phyloP scores from a whole-genome alignment of 2,888 invertebrate genomes.

The Lamellibrachia satsuma region DNA sequence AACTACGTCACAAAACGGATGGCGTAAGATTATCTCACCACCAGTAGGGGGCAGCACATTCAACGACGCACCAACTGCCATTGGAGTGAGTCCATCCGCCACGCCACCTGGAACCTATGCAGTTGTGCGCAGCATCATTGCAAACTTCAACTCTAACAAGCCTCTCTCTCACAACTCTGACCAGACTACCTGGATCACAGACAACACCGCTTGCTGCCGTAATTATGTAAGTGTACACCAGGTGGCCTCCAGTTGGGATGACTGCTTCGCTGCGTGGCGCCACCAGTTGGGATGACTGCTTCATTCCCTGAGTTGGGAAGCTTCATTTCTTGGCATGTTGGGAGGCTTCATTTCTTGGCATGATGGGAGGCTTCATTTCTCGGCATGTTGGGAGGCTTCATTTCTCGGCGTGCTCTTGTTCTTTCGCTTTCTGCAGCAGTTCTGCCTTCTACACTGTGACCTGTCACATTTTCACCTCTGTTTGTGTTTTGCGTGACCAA shows the following conservation, averaged over 20 bases:
- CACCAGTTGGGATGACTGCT: not conserved
- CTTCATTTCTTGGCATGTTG: not conserved
- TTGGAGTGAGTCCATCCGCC: not conserved
- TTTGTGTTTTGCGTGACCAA: too few species aligned
- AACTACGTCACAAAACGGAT: not conserved
- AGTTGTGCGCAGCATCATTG: not conserved
- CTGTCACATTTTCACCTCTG: too few species aligned
- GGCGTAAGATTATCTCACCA: not conserved
- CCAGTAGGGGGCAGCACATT: not conserved
- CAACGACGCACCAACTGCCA: not conserved
- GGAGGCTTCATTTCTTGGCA: too few species aligned
- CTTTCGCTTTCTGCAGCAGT: too few species aligned
- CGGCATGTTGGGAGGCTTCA: too few species aligned
- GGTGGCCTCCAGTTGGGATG: not conserved
- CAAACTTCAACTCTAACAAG: not conserved
- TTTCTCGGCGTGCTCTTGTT: too few species aligned
- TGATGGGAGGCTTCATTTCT: too few species aligned
- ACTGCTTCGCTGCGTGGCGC: not conserved
- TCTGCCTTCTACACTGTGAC: too few species aligned
- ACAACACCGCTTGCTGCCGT: not conserved
- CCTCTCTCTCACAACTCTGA: not conserved
- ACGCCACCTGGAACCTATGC: not conserved
- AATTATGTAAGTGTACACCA: not conserved
- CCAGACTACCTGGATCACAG: not conserved
- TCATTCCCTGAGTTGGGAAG: not conserved